Percentiles rank a stretch among this genome's conserved stretches.
phyloP scores from a whole-genome alignment of 2,797 vertebrate genomes.

The Ambastaia sidthimunki region DNA sequence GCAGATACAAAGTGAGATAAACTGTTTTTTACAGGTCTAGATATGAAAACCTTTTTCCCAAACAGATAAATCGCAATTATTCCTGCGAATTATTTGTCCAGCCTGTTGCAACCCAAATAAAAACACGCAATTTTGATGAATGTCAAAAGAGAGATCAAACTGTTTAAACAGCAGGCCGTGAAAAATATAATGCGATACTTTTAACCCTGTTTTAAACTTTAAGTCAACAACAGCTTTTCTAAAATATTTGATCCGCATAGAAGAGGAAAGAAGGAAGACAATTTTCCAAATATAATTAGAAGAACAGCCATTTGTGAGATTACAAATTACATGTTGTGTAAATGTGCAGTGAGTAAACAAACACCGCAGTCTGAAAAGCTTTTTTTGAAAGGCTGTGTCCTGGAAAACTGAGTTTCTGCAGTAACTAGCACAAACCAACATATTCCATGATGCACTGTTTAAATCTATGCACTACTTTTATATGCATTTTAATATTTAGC shows the following conservation, averaged over 20 bases:
- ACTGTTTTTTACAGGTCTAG: background rate
- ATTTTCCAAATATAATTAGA: slow-evolving; percentile 49
- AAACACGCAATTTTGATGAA: too few species aligned
- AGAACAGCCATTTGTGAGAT: slow-evolving; percentile 13
- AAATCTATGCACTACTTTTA: background rate
- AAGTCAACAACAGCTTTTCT: background rate
- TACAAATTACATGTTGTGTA: slow-evolving; percentile 11
- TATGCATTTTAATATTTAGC: background rate
- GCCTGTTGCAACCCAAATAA: background rate
- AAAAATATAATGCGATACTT: background rate
- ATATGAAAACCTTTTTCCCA: background rate
- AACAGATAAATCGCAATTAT: background rate
- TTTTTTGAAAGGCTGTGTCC: background rate
- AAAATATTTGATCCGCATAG: background rate
- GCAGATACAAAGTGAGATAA: slow-evolving; percentile 1
- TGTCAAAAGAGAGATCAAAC: background rate
- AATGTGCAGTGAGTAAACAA: background rate
- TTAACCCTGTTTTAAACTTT: background rate
- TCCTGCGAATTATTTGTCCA: background rate
- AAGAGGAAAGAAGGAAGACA: background rate
- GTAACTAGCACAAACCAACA: background rate
- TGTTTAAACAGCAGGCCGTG: background rate
- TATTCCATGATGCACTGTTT: background rate
- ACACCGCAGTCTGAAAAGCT: background rate
- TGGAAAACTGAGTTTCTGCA: slow-evolving; percentile 1